Conservation (phyloP, 2,888 invertebrate species). For the Nebria salina region DNA sequence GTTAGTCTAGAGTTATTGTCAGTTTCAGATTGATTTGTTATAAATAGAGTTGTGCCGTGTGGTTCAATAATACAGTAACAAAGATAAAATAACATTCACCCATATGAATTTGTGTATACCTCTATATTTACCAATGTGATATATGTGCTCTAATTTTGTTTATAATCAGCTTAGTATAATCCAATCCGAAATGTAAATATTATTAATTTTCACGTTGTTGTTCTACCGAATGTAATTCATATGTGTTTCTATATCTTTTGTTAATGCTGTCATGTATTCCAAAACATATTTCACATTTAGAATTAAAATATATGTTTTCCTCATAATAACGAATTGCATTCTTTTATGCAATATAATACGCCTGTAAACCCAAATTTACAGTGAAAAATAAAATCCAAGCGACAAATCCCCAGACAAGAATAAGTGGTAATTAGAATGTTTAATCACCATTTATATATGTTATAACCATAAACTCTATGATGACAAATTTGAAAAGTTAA, state of each 20-base stretch:
- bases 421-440: neutral
- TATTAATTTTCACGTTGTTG: neutral
- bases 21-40: too few relatives aligned
- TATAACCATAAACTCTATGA: neutral
- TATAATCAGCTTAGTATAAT: neutral
- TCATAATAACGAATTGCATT: too few relatives aligned
- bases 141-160: neutral
- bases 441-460: neutral
- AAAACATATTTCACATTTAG: neutral
- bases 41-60: too few relatives aligned
- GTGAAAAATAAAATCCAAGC: neutral
- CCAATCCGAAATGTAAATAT: neutral
- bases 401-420: neutral
- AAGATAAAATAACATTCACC: neutral
- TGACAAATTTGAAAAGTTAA: neutral
- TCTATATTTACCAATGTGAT: neutral
- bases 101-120: neutral
- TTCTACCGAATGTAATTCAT: neutral
- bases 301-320: too few relatives aligned
- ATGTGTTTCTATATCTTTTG: neutral
- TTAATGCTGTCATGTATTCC: neutral
- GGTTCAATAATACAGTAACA: neutral
- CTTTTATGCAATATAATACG: too few relatives aligned
- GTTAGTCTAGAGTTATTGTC: too few relatives aligned
- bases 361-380: neutral